Evolutionary conservation across 2,797 vertebrate species (phyloP), one percentile per base, ranked within the genome.

Genomic region (Todus mexicanus): DNA sequence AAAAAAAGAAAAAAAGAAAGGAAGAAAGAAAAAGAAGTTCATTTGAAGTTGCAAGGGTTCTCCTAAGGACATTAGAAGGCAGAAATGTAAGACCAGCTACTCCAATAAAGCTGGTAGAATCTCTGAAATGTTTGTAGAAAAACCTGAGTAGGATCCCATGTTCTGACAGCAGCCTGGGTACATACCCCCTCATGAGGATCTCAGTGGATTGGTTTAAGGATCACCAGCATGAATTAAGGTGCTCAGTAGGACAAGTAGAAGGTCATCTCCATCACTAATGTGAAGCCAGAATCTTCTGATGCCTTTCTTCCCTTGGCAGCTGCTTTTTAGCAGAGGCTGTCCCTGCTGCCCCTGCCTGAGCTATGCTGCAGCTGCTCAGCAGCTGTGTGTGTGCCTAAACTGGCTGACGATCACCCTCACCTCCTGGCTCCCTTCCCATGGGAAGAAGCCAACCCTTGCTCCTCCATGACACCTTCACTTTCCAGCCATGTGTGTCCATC

Each of bases 121-220:
- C 16, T n/a, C 59, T 53, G 43, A 80, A 63, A 68, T 5, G 6
- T 75, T 66, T 71, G 25, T 63, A 21, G 68, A 51, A n/a, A 83
- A 59, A 15, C 29, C 12, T 35, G 27, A 75, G 43, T n/a, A 51
- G 12, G 12, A 43, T 17, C 7, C 9, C 6, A 3, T 25, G 9
- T n/a, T 71, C 27, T 75, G 18, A 35, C 23, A 71, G 23, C 18
- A 22, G 14, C 8, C 4, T 12, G 14, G 20, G 15, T 68, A 29
- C 13, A 5, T 48, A 25, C 3, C 3, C 4, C 3, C 5, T 31
- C 13, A 37, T 12, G 15, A 20, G 4, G 3, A 3, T 42, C 47
- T 38, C 37, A 54, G 8, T 16, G 6, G 22, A 5, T 16, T 75
- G 56, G n/a, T 10, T 21, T 53, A 48, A 17, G 17, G 3, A 26